Percentiles rank a stretch among this genome's conserved stretches.
Evolutionary conservation across 2,888 invertebrate species (phyloP).

Genomic region (Microctonus aethiopoides): DNA sequence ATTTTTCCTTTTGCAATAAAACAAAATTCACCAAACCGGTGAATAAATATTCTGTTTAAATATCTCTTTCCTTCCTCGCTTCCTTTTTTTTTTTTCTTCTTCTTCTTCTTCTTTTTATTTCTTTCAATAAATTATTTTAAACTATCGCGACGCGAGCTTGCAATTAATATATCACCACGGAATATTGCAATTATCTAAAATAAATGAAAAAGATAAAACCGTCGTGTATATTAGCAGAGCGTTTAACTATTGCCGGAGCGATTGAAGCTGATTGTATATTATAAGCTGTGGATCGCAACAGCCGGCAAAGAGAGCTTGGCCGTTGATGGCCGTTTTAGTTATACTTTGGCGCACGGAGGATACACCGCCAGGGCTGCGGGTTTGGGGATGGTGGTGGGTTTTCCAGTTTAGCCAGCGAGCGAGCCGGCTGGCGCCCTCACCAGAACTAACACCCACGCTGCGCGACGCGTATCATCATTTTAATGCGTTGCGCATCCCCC

Average conservation of each 20-base stretch:
- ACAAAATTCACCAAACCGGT: no score
- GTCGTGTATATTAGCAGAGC: no score
- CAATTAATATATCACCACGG: no score
- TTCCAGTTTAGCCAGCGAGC: slow-evolving; percentile 56
- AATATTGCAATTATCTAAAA: no score
- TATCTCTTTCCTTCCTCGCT: no score
- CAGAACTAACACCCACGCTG: slow-evolving; percentile 66
- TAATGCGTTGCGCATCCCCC: slow-evolving; percentile 56
- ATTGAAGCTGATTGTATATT: slow-evolving; percentile 20
- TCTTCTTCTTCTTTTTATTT: no score
- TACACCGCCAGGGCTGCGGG: slow-evolving; percentile 7
- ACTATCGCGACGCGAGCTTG: neutral
- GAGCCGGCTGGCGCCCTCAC: slow-evolving; percentile 66
- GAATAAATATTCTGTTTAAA: neutral
- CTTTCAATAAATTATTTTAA: neutral
- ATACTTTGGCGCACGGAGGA: slow-evolving; percentile 51
- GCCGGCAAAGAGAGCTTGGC: slow-evolving; percentile 37
- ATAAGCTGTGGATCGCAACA: slow-evolving; percentile 10
- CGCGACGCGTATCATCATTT: slow-evolving; percentile 55
- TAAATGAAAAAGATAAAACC: no score
- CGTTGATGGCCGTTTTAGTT: slow-evolving; percentile 44
- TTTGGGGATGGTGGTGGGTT: slow-evolving; percentile 42
- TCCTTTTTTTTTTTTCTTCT: no score
- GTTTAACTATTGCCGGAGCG: slow-evolving; percentile 20
- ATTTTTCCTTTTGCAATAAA: no score